phyloP scores from a whole-genome alignment of 1,140 invertebrate genomes.

The Glossosoma conforme region DNA sequence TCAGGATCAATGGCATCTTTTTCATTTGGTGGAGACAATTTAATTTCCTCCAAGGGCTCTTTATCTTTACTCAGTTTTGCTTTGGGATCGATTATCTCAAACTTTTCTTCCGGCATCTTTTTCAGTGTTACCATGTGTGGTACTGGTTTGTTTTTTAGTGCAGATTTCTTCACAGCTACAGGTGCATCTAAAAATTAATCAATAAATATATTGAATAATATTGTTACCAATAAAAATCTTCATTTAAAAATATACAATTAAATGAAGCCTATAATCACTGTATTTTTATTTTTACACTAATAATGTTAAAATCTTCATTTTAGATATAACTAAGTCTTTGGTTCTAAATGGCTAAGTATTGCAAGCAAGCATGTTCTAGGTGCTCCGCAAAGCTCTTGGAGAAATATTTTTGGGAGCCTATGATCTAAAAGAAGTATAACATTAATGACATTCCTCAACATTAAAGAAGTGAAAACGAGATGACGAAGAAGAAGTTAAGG shows the following conservation, averaged over 20 bases:
- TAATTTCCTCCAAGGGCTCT: background rate
- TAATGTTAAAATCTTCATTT: background rate
- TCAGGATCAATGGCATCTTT: background rate
- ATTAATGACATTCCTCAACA: too few relatives aligned
- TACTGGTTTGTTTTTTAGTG: slow-evolving; percentile 13
- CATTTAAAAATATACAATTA: too few relatives aligned
- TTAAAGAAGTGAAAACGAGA: too few relatives aligned
- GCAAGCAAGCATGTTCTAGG: too few relatives aligned
- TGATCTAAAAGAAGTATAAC: too few relatives aligned
- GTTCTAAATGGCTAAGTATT: too few relatives aligned
- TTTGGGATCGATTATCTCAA: slow-evolving; percentile 22
- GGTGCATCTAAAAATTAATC: slow-evolving; percentile 14
- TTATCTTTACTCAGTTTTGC: slow-evolving; percentile 16
- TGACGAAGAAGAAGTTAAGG: too few relatives aligned
- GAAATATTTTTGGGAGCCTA: too few relatives aligned
- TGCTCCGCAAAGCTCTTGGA: too few relatives aligned
- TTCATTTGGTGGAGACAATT: background rate
- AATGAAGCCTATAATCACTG: background rate
- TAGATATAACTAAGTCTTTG: background rate
- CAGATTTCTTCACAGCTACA: slow-evolving; percentile 8
- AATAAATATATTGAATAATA: slow-evolving; percentile 1
- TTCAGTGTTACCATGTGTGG: slow-evolving; percentile 14
- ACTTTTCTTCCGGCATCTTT: slow-evolving; percentile 20
- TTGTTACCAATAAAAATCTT: too few relatives aligned
- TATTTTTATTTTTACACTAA: background rate